Base-by-base conservation (phyloP, 1,140 invertebrate species). In the Bacillus rossius region DNA sequence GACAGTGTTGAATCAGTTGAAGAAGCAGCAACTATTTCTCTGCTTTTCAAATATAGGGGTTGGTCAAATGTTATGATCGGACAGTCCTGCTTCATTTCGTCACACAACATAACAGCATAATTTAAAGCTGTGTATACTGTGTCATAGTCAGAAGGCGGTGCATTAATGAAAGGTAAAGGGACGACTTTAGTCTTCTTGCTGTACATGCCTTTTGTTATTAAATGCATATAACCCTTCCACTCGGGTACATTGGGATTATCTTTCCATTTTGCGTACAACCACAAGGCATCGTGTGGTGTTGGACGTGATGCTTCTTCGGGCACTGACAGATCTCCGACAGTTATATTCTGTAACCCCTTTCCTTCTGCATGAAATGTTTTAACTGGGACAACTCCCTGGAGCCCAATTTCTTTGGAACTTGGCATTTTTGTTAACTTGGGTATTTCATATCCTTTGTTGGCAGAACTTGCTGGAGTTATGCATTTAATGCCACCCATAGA, bases 401-500 rank as follows among this genome's bases (percentile, higher is more conserved):
- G 17, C 17, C 43, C 43, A 3, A 5, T 25, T 25, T 45, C 43
- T 45, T 45, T 19, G 17, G 17, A 45, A 45, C 43, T 20, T 45
- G 13, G 13, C 43, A 8, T 5, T 8, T 25, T 45, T 13, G 43
- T 7, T 13, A 45, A 45, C 43, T 45, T 45, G 5, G 5, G 17
- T 45, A 45, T 20, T 20, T 25, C 17, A 45, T 3, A 20, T 20
- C 17, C 43, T 20, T 25, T 45, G 17, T 45, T n/a, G 5, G 43
- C 17, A 45, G 29, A 34, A 34, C 29, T 34, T 5, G 43, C 17
- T 25, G 54, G 60, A 25, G 65, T 66, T n/a, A 64, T 48, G 55
- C 55, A 61, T 20, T 25, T 14, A 19, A 66, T 66, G 8, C 65
- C 63, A 20, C 62, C 68, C 68, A 70, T 70, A 14, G 25, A 37